These are phyloP conservation scores for Neodiprion lecontei DNA, from an alignment of 1,140 invertebrate genomes.

Conservation along the genomic window DNA sequence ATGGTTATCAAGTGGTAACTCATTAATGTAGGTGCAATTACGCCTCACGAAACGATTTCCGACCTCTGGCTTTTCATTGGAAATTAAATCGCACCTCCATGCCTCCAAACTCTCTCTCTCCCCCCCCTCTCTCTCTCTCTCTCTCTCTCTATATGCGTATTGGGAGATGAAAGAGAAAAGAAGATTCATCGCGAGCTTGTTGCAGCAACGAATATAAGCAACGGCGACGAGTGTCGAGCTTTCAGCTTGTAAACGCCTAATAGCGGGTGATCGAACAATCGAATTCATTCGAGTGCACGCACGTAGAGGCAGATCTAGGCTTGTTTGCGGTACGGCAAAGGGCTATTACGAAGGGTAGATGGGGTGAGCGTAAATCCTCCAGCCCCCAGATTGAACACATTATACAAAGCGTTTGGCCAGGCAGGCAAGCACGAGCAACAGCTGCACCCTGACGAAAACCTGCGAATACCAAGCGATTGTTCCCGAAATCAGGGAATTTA, in stretches of 20 bases:
- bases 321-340: neutral
- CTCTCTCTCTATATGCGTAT: neutral
- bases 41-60: conserved; percentile 3
- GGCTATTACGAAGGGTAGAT: neutral
- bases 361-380: neutral
- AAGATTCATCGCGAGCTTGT: too few species aligned
- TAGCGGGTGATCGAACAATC: neutral
- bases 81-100: neutral
- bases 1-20: too few species aligned
- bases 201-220: too few species aligned
- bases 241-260: neutral
- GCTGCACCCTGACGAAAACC: neutral
- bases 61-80: conserved; percentile 18
- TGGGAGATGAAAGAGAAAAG: neutral
- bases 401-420: neutral
- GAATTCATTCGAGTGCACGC: neutral
- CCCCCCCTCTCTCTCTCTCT: neutral
- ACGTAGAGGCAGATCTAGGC: neutral
- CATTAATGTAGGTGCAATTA: too few species aligned
- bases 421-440: neutral
- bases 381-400: neutral
- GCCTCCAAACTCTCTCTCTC: conserved; percentile 14
- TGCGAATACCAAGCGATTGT: neutral
- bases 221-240: conserved; percentile 21
- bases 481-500: neutral